Conservation (phyloP, 2,888 invertebrate species). For the Lacanobia wlatinum region DNA sequence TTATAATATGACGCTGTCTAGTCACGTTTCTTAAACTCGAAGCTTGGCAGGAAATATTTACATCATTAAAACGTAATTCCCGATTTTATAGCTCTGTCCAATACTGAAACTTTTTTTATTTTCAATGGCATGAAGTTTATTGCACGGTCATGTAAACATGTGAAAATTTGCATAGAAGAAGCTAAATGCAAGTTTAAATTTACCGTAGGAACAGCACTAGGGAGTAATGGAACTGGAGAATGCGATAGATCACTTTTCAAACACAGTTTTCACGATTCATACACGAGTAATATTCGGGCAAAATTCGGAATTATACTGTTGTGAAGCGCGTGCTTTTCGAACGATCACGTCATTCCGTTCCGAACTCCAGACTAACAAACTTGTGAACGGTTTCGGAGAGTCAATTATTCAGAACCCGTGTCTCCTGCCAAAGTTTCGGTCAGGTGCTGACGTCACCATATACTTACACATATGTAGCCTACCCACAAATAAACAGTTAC, state of each 20-base stretch:
- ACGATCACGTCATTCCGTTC: conserved; percentile 79
- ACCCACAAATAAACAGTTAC: conserved; percentile 75
- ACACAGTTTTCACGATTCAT: conserved; percentile 61
- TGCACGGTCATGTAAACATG: conserved; percentile 63
- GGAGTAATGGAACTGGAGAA: conserved; percentile 29
- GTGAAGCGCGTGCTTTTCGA: conserved; percentile 64
- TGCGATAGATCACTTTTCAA: conserved; percentile 48
- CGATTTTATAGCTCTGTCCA: conserved; percentile 61
- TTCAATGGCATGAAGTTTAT: conserved; percentile 60
- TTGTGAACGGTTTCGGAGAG: conserved; percentile 85
- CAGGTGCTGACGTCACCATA: conserved; percentile 87
- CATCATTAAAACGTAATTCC: conserved; percentile 65
- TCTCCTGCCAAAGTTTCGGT: conserved; percentile 89
- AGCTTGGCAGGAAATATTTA: conserved; percentile 65
- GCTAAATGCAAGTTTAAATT: conserved; percentile 28
- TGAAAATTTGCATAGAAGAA: conserved; percentile 23
- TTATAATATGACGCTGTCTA: conserved; percentile 59
- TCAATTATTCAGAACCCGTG: conserved; percentile 87
- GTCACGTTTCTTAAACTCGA: conserved; percentile 52
- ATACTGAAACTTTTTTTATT: conserved; percentile 61
- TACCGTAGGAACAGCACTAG: conserved; percentile 49
- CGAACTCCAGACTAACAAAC: conserved; percentile 88
- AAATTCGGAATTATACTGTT: conserved; percentile 67
- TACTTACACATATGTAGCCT: conserved; percentile 77
- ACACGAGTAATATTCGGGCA: conserved; percentile 64